These are phyloP conservation scores for Gyrodactylus salaris DNA, from an alignment of 1,140 invertebrate genomes.

Conservation along the genomic window DNA sequence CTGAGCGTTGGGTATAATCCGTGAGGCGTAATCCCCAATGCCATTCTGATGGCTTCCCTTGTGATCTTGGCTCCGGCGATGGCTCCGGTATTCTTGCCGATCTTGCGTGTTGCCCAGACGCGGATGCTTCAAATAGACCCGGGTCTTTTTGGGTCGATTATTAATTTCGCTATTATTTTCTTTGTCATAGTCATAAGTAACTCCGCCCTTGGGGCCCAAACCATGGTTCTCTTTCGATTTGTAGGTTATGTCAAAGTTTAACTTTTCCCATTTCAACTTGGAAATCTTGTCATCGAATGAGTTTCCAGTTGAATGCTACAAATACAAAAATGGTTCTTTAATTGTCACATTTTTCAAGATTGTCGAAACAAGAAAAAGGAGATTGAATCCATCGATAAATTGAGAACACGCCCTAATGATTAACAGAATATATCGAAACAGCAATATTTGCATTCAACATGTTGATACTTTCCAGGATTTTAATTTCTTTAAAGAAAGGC, in stretches of 20 bases:
- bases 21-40: neutral
- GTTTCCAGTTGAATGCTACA: neutral
- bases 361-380: too few species aligned
- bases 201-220: too few species aligned
- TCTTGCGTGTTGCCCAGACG: neutral
- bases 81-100: neutral
- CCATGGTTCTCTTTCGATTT: neutral
- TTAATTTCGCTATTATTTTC: neutral
- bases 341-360: too few species aligned
- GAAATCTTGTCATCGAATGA: neutral
- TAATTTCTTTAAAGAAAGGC: too few species aligned
- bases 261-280: neutral
- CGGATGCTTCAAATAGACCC: neutral
- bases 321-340: neutral
- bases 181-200: neutral
- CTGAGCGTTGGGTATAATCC: neutral
- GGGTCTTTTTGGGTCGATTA: neutral
- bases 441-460: too few species aligned
- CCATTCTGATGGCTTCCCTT: neutral
- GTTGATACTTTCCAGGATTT: too few species aligned
- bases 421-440: too few species aligned
- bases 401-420: too few species aligned
- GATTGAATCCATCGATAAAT: too few species aligned
- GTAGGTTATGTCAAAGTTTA: neutral
- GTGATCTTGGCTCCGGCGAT: neutral